Evolutionary conservation across 2,113 vertebrate genomes (phyloP).

Genomic region (Sialia sialis): DNA sequence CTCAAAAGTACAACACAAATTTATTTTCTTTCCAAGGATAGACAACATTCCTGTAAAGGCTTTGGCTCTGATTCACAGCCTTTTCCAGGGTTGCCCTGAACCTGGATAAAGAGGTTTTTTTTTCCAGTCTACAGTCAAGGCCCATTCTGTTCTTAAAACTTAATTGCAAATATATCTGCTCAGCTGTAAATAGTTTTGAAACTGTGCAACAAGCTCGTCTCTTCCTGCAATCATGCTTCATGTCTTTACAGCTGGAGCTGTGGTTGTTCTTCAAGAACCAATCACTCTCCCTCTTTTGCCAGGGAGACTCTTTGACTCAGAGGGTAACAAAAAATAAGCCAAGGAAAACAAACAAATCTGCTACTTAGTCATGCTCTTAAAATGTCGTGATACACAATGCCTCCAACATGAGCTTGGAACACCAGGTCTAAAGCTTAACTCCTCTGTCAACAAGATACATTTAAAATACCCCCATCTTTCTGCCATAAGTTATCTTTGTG

Average conservation of each 20-base stretch:
- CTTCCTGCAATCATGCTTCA: neutral
- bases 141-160: neutral
- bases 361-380: neutral
- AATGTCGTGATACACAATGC: neutral
- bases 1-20: neutral
- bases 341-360: neutral
- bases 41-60: neutral
- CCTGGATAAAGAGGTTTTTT: neutral
- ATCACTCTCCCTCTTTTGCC: neutral
- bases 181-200: neutral
- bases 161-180: neutral
- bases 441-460: neutral
- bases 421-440: neutral
- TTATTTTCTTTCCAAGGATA: neutral
- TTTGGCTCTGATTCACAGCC: neutral
- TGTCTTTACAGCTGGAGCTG: neutral
- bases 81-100: neutral
- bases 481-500: neutral
- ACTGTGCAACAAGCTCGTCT: neutral
- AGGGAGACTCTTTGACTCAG: neutral
- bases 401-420: neutral
- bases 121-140: neutral
- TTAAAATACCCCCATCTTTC: neutral
- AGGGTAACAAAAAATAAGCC: neutral
- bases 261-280: neutral